Evolutionary conservation across 1,140 invertebrate species (phyloP).

Genomic region (Lasioglossum baleicum): DNA sequence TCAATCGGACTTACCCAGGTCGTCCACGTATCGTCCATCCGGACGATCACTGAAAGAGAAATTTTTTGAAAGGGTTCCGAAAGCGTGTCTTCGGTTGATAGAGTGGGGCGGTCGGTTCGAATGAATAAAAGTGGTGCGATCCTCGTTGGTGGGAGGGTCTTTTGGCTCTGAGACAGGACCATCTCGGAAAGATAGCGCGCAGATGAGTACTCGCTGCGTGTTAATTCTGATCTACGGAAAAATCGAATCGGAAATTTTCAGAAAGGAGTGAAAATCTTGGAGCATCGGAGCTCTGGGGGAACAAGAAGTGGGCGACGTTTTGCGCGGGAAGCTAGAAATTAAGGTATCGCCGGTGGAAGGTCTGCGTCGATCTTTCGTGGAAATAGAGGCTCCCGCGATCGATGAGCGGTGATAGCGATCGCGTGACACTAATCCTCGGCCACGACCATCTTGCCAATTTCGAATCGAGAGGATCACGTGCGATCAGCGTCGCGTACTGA

Average conservation of each 20-base stretch:
- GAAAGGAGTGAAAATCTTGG: no score
- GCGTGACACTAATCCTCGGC: conserved; percentile 17
- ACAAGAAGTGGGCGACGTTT: no score
- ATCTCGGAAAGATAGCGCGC: not conserved
- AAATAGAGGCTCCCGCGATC: not conserved
- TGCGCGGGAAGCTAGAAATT: no score
- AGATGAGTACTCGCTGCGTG: not conserved
- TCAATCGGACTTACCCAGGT: not conserved
- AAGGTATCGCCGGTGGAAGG: not conserved
- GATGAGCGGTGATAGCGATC: not conserved
- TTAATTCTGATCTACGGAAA: not conserved
- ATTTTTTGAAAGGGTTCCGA: conserved; percentile 44
- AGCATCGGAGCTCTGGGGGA: no score
- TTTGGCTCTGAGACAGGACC: not conserved
- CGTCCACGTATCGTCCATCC: not conserved
- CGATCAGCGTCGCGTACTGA: conserved; percentile 44
- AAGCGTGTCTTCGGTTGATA: conserved; percentile 48
- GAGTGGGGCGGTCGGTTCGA: conserved; percentile 34
- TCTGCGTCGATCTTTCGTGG: not conserved
- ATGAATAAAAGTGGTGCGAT: conserved; percentile 45
- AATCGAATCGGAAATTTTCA: not conserved
- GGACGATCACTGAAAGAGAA: conserved; percentile 54
- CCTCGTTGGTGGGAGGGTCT: conserved; percentile 17
- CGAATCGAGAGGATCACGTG: conserved; percentile 50
- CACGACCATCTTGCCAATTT: conserved; percentile 41